These are phyloP conservation scores for Arvicanthis niloticus DNA, from an alignment of 2,113 vertebrate genomes.

Conservation along the genomic window DNA sequence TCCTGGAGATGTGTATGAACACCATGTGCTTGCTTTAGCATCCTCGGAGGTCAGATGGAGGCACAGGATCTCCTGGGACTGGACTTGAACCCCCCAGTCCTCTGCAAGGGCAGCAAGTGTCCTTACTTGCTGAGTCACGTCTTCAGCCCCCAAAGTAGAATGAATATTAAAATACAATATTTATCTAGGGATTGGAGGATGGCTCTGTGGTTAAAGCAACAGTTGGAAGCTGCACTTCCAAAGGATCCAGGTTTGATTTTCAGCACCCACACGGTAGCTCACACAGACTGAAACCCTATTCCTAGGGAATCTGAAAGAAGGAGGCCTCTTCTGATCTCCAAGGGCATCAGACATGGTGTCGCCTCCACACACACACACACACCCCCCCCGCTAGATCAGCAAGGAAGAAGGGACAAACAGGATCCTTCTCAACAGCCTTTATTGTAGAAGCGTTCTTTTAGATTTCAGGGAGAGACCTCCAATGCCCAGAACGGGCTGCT, in stretches of 20 bases:
- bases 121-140: background rate
- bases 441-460: too few species aligned
- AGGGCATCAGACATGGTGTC: background rate
- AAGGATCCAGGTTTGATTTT: background rate
- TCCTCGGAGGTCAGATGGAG: background rate
- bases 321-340: background rate
- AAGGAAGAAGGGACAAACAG: too few species aligned
- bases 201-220: background rate
- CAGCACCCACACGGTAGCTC: background rate
- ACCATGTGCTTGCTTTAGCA: background rate
- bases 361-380: too few species aligned
- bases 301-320: background rate
- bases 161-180: background rate
- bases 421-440: too few species aligned
- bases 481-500: too few species aligned
- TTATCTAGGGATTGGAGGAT: background rate
- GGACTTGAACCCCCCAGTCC: background rate
- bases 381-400: too few species aligned
- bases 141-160: background rate
- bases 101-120: background rate
- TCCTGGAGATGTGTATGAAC: background rate
- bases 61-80: background rate
- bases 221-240: background rate
- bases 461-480: too few species aligned
- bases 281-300: background rate